Percentiles rank a stretch among this genome's conserved stretches.
Conservation (phyloP, 2,113 vertebrate genomes). For the Cisticola juncidis region DNA sequence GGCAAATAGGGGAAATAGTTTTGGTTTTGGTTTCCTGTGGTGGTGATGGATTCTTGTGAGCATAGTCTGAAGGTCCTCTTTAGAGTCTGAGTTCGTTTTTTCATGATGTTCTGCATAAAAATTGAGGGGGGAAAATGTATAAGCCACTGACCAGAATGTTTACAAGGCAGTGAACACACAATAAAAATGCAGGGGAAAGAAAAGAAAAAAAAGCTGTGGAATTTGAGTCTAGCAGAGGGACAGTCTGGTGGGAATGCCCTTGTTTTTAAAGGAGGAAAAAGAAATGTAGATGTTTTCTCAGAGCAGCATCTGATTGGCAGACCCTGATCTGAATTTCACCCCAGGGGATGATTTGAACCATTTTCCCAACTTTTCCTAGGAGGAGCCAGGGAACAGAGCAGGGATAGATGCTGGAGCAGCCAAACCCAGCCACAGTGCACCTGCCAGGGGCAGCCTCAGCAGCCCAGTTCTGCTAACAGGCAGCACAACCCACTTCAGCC, state of each 20-base stretch:
- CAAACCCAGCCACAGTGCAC: neutral
- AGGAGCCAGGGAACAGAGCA: neutral
- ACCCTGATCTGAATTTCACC: neutral
- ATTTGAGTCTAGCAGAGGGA: neutral
- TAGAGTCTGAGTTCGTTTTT: neutral
- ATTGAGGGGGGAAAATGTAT: rapidly evolving
- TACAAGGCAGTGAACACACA: neutral
- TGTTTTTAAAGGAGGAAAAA: constrained; percentile 3
- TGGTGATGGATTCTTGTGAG: neutral
- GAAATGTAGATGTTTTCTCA: neutral
- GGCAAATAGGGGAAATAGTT: neutral
- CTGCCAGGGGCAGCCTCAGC: neutral
- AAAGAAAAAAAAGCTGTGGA: neutral
- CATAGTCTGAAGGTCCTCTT: neutral
- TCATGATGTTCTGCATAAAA: neutral
- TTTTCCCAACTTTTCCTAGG: neutral
- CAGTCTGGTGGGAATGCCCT: neutral
- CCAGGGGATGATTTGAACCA: neutral
- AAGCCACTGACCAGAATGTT: neutral
- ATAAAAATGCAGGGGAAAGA: neutral
- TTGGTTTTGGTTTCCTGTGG: constrained; percentile 40
- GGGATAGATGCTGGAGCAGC: neutral
- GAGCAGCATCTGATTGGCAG: neutral
- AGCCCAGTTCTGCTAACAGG: rapidly evolving
- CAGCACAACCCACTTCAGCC: neutral